Evolutionary conservation across 2,888 invertebrate genomes (phyloP), one percentile per base, ranked within the genome.

Genomic region (Drosophila macrospina): DNA sequence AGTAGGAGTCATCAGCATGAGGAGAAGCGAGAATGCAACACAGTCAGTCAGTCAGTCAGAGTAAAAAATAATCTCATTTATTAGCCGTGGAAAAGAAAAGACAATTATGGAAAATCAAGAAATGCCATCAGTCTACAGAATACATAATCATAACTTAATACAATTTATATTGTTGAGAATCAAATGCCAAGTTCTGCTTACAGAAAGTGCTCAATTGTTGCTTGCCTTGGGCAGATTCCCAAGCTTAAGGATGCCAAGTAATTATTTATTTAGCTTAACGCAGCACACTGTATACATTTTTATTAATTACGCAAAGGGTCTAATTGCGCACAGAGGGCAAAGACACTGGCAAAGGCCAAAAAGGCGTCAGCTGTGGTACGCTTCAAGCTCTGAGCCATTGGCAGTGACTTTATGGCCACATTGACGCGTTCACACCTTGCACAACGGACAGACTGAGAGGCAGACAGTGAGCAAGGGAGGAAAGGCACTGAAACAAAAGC

Each of bases 401-500:
- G 61, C 78, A 52, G 61, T 59, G 42, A 34, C 48, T 28, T 55
- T 68, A 78, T 77, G 78, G 69, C 71, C 86, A 78, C 80, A 80
- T 90, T 89, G 78, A 80, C 89, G 82, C 84, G 70, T 88, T 88
- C 86, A 88, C 89, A 90, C 89, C 84, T 89, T 79, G 69, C 26
- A 52, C 50, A 13, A 45, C 32, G 24, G 32, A n/a, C 50, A 16
- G 8, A 11, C n/a, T 15, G 39, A 36, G 5, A 13, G 16, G 30
- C 6, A 20, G 20, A 32, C 36, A 13, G 6, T 20, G 28, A 48
- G 30, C n/a, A 37, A 32, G 20, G n/a, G 30, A 10, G 5, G 24
- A 26, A 26, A 24, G 32, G 8, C 20, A 3, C 20, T 6, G 26
- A 26, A 45, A 28, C 50, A 37, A 44, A 32, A 41, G 55, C 52